A percentile compares a stretch with the other conserved stretches of the same genome.
These are phyloP conservation scores for Hartigia nigra DNA, from an alignment of 2,888 invertebrate genomes.

Conservation along the genomic window DNA sequence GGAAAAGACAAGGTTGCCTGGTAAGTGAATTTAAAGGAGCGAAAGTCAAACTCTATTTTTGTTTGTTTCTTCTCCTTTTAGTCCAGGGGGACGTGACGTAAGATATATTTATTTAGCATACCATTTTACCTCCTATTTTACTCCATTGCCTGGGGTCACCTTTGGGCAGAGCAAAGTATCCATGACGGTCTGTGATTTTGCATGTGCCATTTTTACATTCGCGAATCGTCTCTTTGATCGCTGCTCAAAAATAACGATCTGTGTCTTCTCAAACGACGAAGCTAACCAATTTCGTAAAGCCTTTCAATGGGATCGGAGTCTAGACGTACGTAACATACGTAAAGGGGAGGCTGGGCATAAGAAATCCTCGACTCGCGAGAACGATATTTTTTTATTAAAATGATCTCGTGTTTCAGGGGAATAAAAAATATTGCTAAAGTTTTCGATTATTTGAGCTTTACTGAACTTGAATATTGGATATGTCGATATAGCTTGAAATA, in stretches of 20 bases:
- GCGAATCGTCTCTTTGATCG: background rate
- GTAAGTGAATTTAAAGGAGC: slow-evolving; percentile 20
- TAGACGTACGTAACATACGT: background rate
- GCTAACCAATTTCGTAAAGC: background rate
- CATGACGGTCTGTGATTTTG: background rate
- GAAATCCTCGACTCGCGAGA: background rate
- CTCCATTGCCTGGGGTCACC: background rate
- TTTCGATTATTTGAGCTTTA: background rate
- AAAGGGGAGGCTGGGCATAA: background rate
- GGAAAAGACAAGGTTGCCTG: slow-evolving; percentile 9
- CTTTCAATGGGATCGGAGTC: background rate
- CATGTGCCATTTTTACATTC: background rate
- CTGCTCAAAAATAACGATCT: background rate
- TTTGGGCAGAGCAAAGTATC: background rate
- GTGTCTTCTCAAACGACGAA: background rate
- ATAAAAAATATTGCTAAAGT: background rate
- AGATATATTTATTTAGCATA: background rate
- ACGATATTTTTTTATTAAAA: background rate
- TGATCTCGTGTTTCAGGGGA: background rate
- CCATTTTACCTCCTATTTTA: background rate
- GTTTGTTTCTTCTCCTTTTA: background rate
- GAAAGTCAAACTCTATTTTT: slow-evolving; percentile 11
- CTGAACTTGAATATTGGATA: background rate
- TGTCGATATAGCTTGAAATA: background rate
- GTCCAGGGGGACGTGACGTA: background rate